A percentile compares a stretch with the other conserved stretches of the same genome.
Conservation (phyloP, 2,113 vertebrate species). For the Macheiramphus alcinus region DNA sequence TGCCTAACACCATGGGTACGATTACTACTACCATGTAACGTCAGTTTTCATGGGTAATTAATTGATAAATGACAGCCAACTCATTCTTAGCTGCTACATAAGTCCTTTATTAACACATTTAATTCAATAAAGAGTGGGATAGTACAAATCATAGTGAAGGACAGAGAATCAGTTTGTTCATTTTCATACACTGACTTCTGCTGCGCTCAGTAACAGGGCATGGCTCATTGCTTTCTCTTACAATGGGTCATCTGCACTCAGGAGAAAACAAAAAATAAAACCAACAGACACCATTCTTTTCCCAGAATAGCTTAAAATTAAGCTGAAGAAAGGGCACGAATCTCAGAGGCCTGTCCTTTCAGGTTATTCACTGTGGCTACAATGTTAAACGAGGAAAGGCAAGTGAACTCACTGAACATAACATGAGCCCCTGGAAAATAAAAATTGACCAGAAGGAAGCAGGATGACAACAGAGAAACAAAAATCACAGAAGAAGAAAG, state of each 20-base stretch:
- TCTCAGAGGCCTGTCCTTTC: background rate
- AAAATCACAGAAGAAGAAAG: background rate
- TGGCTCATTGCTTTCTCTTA: background rate
- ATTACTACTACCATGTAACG: constrained; percentile 67
- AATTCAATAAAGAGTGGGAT: constrained; percentile 67
- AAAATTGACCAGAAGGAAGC: background rate
- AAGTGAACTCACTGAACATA: background rate
- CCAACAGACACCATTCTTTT: background rate
- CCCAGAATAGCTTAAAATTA: background rate
- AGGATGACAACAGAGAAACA: constrained; percentile 6
- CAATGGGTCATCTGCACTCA: background rate
- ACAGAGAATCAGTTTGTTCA: constrained; percentile 11
- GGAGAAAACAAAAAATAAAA: background rate
- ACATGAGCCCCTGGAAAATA: background rate
- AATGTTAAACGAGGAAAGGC: background rate
- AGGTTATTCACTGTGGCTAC: background rate
- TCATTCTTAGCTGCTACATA: constrained; percentile 66
- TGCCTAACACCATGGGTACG: constrained; percentile 67
- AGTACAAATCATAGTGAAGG: constrained; percentile 57
- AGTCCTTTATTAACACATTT: constrained; percentile 72
- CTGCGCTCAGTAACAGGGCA: background rate
- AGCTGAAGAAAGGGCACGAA: background rate
- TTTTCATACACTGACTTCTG: background rate
- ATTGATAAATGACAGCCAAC: constrained; percentile 71
- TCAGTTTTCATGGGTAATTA: constrained; percentile 80